Evolutionary conservation across 2,888 invertebrate species (phyloP), one percentile per base, ranked within the genome.

Genomic region (Ecliptopera silaceata): DNA sequence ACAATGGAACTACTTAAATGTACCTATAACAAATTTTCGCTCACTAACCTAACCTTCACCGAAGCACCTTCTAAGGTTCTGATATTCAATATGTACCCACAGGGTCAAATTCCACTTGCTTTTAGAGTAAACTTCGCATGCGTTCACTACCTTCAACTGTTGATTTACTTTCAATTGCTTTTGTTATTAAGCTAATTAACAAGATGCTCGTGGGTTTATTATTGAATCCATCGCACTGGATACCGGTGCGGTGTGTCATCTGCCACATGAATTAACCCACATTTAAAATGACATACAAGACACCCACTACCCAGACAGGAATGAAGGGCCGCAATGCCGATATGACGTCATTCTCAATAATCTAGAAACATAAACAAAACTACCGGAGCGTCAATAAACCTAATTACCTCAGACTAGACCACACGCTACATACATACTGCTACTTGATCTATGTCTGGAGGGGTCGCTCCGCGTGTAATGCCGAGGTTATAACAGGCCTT

Each of bases 271-370:
- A 47, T 36, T 8, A 15, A 11, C 13, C 36, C 22, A 36, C 10
- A n/a, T 17, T n/a, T 17, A 31, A 36, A 36, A 10, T 22, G 17
- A 20, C 29, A 41, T 11, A 32, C 3, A 22, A 20, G 50, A 51
- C 44, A 29, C 44, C 43, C 51, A 51, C 44, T 26, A 3, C 3
- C 11, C n/a, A 32, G 22, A 13, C 46, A 34, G 46, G 41, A 52
- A 44, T 26, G n/a, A 54, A n/a, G 46, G 47, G 18, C 13, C 47
- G 47, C 54, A 47, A 36, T 48, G 54, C 36, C 34, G 42, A 54
- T 34, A 10, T 54, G 42, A 54, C 47, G 17, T 48, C 54, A 48
- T 34, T 18, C 42, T 29, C 15, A 43, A 48, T 48, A 22, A 36
- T 26, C 20, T 32, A 41, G 41, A 46, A 29, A 38, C 18, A 46